Conservation (phyloP, 2,888 invertebrate genomes). For the Parapristionchus giblindavisi region DNA sequence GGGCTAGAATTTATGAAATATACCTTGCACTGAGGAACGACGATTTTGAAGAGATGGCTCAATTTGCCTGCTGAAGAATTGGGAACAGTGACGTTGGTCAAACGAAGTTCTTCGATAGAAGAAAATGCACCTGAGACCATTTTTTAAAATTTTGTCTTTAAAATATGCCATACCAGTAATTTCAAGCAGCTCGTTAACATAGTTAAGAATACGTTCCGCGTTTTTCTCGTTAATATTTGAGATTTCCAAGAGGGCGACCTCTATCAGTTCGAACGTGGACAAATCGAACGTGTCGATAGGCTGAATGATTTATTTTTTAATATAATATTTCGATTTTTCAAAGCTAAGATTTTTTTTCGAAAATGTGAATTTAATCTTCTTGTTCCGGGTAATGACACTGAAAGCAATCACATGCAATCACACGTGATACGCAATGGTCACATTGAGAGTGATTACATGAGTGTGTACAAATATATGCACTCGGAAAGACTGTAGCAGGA, state of each 20-base stretch:
- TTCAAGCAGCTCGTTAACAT: too few species aligned
- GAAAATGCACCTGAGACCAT: background rate
- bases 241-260: slow-evolving; percentile 8
- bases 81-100: slow-evolving; percentile 5
- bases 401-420: too few species aligned
- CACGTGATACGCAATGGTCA: too few species aligned
- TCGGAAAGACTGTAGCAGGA: too few species aligned
- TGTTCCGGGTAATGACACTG: too few species aligned
- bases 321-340: too few species aligned
- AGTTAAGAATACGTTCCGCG: too few species aligned
- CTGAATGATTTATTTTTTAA: background rate
- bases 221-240: background rate
- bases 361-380: too few species aligned
- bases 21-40: slow-evolving; percentile 19
- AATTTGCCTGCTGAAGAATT: background rate
- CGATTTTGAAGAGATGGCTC: slow-evolving; percentile 7
- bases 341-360: too few species aligned
- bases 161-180: background rate
- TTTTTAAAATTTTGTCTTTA: background rate
- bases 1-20: too few species aligned
- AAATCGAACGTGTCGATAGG: background rate
- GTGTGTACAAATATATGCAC: too few species aligned
- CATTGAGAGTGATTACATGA: too few species aligned
- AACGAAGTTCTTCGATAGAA: slow-evolving; percentile 7
- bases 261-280: background rate